Percentiles rank a stretch among this genome's conserved stretches.
phyloP scores from a whole-genome alignment of 2,888 invertebrate species.

The Ptychoptera contaminata region DNA sequence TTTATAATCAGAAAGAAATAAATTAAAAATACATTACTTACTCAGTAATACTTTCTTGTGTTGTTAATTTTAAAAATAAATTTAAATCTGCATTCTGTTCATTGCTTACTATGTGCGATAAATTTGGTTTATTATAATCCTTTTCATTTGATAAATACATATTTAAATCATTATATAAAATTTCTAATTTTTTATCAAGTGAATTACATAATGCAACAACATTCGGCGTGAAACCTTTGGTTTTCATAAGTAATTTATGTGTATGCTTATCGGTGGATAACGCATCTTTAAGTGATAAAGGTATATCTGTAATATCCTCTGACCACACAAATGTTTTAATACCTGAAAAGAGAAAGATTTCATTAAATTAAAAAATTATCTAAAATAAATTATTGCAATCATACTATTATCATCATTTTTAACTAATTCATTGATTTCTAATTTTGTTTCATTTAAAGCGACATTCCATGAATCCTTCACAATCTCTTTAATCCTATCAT shows the following conservation, averaged over 20 bases:
- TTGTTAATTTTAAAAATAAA: slow-evolving; percentile 22
- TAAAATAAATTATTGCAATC: not conserved
- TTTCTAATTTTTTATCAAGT: slow-evolving; percentile 44
- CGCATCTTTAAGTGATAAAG: slow-evolving; percentile 30
- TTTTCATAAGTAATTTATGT: slow-evolving; percentile 50
- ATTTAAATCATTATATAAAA: slow-evolving; percentile 50
- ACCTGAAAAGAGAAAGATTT: not conserved
- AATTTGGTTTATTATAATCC: slow-evolving; percentile 14
- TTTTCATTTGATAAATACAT: slow-evolving; percentile 39
- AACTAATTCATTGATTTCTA: slow-evolving; percentile 30
- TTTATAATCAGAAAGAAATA: not conserved
- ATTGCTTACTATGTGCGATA: slow-evolving; percentile 14
- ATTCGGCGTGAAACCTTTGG: slow-evolving; percentile 59
- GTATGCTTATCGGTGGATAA: slow-evolving; percentile 21
- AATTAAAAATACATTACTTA: not conserved
- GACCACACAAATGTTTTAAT: slow-evolving; percentile 39
- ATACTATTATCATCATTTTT: slow-evolving; percentile 15
- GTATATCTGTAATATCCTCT: slow-evolving; percentile 43
- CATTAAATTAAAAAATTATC: not conserved
- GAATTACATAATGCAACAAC: slow-evolving; percentile 52
- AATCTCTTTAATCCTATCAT: slow-evolving; percentile 47
- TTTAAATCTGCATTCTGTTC: slow-evolving; percentile 23
- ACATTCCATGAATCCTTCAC: slow-evolving; percentile 32
- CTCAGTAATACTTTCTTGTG: slow-evolving; percentile 20
- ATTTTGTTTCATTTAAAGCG: slow-evolving; percentile 28